These are phyloP conservation scores for Agonum fuliginosum DNA, from an alignment of 2,888 invertebrate species.

Conservation along the genomic window DNA sequence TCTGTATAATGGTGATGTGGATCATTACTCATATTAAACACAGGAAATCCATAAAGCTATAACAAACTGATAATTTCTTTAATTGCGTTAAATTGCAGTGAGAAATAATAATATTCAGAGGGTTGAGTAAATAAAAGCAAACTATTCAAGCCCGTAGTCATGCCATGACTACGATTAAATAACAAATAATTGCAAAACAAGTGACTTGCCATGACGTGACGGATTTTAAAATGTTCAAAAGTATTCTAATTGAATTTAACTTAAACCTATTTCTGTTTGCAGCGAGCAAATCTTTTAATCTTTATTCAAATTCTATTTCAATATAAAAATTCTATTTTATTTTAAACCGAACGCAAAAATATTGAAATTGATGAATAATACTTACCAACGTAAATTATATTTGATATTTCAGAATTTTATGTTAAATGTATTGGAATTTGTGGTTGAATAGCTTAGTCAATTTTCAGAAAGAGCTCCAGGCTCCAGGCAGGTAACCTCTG, in stretches of 20 bases:
- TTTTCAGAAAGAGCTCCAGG: no score
- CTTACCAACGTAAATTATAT: no score
- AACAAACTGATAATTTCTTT: conserved; percentile 47
- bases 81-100: conserved; percentile 11
- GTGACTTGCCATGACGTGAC: conserved; percentile 32
- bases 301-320: no score
- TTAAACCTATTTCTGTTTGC: no score
- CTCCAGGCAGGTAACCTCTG: no score
- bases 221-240: conserved; percentile 7
- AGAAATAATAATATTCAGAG: conserved; percentile 40
- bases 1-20: conserved; percentile 7
- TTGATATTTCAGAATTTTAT: no score
- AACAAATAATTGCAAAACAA: conserved; percentile 32
- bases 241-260: conserved; percentile 1
- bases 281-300: no score
- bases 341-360: no score
- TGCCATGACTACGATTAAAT: conserved; percentile 47
- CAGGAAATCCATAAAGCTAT: conserved; percentile 1
- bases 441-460: no score
- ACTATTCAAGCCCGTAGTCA: conserved; percentile 35
- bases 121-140: conserved; percentile 51
- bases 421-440: no score
- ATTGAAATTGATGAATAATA: no score
- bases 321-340: no score
- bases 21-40: conserved; percentile 54